These are phyloP conservation scores for Dynastes hyllus DNA, from an alignment of 2,888 invertebrate species.

Conservation along the genomic window DNA sequence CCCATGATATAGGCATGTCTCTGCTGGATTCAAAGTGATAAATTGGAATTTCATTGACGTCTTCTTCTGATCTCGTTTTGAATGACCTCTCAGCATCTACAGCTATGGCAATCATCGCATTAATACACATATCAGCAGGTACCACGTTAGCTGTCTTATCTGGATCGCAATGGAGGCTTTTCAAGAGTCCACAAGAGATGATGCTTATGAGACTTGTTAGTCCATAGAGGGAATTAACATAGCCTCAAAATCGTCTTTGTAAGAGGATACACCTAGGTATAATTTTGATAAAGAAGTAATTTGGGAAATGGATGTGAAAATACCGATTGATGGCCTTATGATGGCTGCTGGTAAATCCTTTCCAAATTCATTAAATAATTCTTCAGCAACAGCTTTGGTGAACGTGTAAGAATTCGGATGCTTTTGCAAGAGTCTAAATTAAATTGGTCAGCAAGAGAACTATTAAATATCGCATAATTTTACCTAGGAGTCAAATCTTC, in stretches of 20 bases:
- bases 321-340: conserved; percentile 89
- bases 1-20: conserved; percentile 89
- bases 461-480: conserved; percentile 64
- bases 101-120: conserved; percentile 85
- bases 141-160: conserved; percentile 83
- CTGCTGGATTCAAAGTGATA: conserved; percentile 92
- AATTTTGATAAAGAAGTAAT: not conserved
- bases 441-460: not conserved
- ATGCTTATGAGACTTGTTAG: conserved; percentile 85
- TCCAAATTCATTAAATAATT: conserved; percentile 79
- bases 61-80: conserved; percentile 50
- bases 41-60: conserved; percentile 75
- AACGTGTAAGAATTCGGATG: conserved; percentile 94
- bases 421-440: conserved; percentile 77
- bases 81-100: conserved; percentile 77
- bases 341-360: conserved; percentile 86
- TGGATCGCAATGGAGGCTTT: conserved; percentile 82
- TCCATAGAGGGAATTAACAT: conserved; percentile 95
- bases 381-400: conserved; percentile 93
- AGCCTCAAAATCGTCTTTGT: conserved; percentile 85
- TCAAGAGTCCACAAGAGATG: conserved; percentile 84
- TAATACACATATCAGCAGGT: conserved; percentile 87
- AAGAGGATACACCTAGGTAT: too few species aligned
- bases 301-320: not conserved
- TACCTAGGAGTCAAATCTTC: conserved; percentile 76